Evolutionary conservation across 2,797 vertebrate genomes (phyloP).

Genomic region (Capromys pilorides): DNA sequence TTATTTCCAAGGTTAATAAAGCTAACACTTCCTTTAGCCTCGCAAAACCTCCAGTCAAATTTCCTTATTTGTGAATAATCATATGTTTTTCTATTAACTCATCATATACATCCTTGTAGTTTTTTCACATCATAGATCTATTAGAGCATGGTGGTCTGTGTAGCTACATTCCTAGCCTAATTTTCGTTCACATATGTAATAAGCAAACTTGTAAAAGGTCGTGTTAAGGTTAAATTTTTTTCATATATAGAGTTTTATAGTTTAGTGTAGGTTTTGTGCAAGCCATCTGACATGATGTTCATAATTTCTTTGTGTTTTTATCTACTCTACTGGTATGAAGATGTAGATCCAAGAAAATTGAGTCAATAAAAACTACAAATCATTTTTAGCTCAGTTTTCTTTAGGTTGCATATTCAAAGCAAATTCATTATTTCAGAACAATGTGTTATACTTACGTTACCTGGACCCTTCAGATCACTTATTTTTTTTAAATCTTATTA

Average conservation of each 20-base stretch:
- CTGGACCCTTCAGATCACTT: background rate
- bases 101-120: background rate
- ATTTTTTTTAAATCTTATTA: too few relatives aligned
- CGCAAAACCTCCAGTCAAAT: background rate
- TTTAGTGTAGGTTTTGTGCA: background rate
- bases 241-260: background rate
- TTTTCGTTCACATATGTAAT: background rate
- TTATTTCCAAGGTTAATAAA: background rate
- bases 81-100: background rate
- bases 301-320: background rate
- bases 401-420: background rate
- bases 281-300: background rate
- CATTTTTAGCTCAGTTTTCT: background rate
- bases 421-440: background rate
- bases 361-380: background rate
- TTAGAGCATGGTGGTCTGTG: background rate
- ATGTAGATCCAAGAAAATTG: background rate
- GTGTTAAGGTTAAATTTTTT: background rate
- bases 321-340: background rate
- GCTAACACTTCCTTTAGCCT: background rate
- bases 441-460: background rate
- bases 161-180: background rate
- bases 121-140: background rate
- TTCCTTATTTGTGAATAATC: background rate
- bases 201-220: background rate